Conservation (phyloP, 2,113 vertebrate species). For the Crotalus tigris region DNA sequence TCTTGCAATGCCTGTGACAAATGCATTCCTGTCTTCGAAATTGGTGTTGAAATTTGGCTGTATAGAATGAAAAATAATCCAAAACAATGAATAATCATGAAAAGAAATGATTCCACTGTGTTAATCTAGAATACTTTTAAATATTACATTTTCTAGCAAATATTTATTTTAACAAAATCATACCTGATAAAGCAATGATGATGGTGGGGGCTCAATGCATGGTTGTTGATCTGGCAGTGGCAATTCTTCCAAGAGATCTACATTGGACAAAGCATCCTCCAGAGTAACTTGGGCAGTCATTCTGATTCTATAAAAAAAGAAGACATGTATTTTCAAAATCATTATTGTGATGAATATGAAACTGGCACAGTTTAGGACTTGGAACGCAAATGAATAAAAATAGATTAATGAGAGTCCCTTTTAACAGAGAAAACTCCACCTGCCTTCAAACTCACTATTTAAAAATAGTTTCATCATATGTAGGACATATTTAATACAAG, state of each 20-base stretch:
- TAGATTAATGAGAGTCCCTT: not conserved
- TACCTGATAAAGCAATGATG: slow-evolving; percentile 95
- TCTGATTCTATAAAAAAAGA: slow-evolving; percentile 60
- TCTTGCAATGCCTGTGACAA: slow-evolving; percentile 96
- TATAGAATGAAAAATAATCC: slow-evolving; percentile 21
- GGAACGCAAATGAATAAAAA: not conserved
- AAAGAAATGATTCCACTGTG: not conserved
- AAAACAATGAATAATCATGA: not conserved
- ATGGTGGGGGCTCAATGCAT: slow-evolving; percentile 94
- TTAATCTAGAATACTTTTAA: not conserved
- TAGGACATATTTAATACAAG: not conserved
- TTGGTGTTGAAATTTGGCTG: slow-evolving; percentile 99
- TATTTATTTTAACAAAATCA: not conserved
- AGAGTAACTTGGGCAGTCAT: slow-evolving; percentile 94
- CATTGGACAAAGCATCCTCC: slow-evolving; percentile 96
- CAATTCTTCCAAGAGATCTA: slow-evolving; percentile 96
- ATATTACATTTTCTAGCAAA: not conserved
- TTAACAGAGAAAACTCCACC: not conserved
- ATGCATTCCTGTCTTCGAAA: slow-evolving; percentile 98
- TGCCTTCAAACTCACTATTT: not conserved
- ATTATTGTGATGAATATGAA: not conserved
- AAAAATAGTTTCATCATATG: not conserved
- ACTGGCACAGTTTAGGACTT: not conserved
- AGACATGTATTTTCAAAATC: not conserved
- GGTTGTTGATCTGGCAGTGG: slow-evolving; percentile 96